These are phyloP conservation scores for Chamaetylas fuelleborni DNA, from an alignment of 2,113 vertebrate species.

Conservation along the genomic window DNA sequence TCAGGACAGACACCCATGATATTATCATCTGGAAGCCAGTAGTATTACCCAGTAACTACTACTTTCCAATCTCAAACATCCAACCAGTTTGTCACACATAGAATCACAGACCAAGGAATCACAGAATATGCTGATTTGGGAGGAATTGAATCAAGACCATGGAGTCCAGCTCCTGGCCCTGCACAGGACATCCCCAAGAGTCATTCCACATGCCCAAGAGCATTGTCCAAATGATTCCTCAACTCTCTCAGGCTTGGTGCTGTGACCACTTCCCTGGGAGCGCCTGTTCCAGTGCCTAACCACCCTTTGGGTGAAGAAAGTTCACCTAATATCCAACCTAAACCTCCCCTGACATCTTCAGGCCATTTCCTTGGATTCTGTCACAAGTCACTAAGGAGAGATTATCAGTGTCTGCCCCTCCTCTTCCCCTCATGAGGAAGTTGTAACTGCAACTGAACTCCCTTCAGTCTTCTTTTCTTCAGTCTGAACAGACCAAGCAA, in stretches of 20 bases:
- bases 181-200: not conserved
- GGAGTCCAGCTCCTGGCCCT: not conserved
- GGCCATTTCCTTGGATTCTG: not conserved
- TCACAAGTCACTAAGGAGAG: not conserved
- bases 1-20: rapidly evolving
- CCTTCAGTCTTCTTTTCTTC: not conserved
- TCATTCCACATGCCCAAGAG: not conserved
- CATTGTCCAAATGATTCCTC: not conserved
- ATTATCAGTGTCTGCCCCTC: not conserved
- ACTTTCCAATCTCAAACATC: not conserved
- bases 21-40: not conserved
- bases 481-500: not conserved
- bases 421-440: not conserved
- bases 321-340: not conserved
- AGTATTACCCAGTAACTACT: not conserved
- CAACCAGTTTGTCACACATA: not conserved
- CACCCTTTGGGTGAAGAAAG: not conserved
- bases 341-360: not conserved
- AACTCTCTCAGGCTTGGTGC: not conserved
- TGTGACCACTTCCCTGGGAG: not conserved
- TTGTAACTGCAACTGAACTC: not conserved
- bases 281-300: not conserved
- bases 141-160: not conserved
- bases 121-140: not conserved
- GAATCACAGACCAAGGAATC: not conserved